Evolutionary conservation across 2,888 invertebrate species (phyloP).

Genomic region (Rotaria magnacalcarata): DNA sequence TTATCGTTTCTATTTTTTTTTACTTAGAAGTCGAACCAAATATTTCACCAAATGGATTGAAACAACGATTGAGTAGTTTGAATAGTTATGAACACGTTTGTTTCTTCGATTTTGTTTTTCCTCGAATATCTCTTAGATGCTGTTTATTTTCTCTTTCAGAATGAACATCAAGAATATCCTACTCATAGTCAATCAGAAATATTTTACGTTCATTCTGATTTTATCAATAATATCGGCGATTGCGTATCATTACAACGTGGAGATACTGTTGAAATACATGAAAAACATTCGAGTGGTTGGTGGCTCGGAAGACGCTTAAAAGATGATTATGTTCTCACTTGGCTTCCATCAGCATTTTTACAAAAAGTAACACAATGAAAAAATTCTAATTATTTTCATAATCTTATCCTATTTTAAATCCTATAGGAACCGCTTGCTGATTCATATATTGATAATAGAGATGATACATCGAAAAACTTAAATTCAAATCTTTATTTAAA

Average conservation of each 20-base stretch:
- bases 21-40: background rate
- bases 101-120: background rate
- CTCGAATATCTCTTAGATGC: no score
- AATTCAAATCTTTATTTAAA: background rate
- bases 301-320: background rate
- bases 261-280: background rate
- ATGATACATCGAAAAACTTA: background rate
- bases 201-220: slow-evolving; percentile 27
- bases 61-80: background rate
- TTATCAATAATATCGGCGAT: background rate
- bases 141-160: background rate
- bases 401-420: background rate
- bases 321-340: background rate
- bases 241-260: slow-evolving; percentile 16
- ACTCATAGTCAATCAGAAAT: background rate
- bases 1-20: background rate
- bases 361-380: background rate
- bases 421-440: background rate
- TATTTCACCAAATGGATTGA: background rate
- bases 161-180: background rate
- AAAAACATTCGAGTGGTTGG: slow-evolving; percentile 21
- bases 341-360: slow-evolving; percentile 20
- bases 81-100: background rate
- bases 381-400: background rate
- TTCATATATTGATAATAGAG: background rate